These are phyloP conservation scores for Phylloscopus collybita DNA, from an alignment of 2,797 vertebrate species.

Conservation along the genomic window DNA sequence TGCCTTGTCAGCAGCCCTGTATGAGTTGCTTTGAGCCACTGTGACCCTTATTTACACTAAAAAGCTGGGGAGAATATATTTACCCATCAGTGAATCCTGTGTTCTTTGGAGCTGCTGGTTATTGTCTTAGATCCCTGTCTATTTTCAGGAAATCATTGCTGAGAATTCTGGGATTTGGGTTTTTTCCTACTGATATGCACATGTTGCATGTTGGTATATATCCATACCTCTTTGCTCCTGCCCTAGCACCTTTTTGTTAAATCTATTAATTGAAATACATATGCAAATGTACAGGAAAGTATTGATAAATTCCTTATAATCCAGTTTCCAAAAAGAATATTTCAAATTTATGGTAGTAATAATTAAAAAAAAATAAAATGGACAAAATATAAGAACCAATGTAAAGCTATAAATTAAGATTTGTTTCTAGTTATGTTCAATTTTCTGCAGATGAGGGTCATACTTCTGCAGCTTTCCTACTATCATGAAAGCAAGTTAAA, in stretches of 20 bases:
- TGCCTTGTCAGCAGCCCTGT: neutral
- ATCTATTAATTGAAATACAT: neutral
- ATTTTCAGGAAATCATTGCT: neutral
- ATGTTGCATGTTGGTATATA: neutral
- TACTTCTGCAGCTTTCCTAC: neutral
- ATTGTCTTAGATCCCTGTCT: neutral
- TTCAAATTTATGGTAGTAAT: neutral
- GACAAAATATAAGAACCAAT: neutral
- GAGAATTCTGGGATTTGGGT: neutral
- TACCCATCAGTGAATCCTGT: rapidly evolving
- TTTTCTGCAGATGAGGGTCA: neutral
- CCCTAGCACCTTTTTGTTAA: neutral
- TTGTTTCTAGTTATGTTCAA: neutral
- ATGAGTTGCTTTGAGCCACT: neutral
- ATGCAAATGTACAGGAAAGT: neutral
- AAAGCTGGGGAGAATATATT: neutral
- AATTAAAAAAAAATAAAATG: neutral
- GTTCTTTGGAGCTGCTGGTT: neutral
- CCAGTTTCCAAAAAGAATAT: neutral
- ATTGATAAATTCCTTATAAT: neutral
- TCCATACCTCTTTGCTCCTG: neutral
- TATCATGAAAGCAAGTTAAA: neutral
- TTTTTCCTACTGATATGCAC: neutral
- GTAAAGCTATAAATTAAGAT: neutral
- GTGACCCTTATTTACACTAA: neutral